Evolutionary conservation across 2,888 invertebrate genomes (phyloP).

Genomic region (Elysia crispata): DNA sequence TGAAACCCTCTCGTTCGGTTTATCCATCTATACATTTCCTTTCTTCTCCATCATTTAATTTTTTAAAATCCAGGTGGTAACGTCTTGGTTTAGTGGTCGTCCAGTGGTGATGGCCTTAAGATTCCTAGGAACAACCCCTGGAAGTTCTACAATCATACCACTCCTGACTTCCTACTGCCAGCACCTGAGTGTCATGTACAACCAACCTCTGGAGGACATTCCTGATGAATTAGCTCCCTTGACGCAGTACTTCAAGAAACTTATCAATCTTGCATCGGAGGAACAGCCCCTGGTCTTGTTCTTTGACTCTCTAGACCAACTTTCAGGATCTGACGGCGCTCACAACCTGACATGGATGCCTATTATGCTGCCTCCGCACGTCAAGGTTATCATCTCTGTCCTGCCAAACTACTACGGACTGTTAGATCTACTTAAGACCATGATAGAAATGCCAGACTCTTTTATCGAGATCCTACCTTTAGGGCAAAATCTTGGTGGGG

Average conservation of each 20-base stretch:
- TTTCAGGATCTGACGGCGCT: conserved; percentile 94
- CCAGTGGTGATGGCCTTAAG: conserved; percentile 90
- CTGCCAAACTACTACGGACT: conserved; percentile 71
- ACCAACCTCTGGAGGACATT: conserved; percentile 84
- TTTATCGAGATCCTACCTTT: conserved; percentile 78
- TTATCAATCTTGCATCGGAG: conserved; percentile 79
- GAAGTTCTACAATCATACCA: conserved; percentile 95
- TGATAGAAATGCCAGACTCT: conserved; percentile 65
- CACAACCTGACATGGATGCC: conserved; percentile 98
- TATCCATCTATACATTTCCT: too few species aligned
- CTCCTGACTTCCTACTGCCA: conserved; percentile 96
- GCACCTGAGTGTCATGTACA: conserved; percentile 84
- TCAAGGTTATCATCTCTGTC: conserved; percentile 91
- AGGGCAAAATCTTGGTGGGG: conserved; percentile 95
- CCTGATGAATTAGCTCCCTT: conserved; percentile 97
- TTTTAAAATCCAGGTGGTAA: conserved; percentile 41
- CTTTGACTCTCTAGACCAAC: conserved; percentile 96
- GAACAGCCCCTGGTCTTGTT: conserved; percentile 90
- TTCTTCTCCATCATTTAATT: too few species aligned
- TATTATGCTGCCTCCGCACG: conserved; percentile 90
- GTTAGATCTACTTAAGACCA: conserved; percentile 65
- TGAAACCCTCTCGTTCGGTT: too few species aligned
- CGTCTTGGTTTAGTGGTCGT: conserved; percentile 37
- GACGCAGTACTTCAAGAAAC: conserved; percentile 96
- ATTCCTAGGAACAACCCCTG: conserved; percentile 97